phyloP scores from a whole-genome alignment of 2,888 invertebrate species.

The Stenchaetothrips biformis region DNA sequence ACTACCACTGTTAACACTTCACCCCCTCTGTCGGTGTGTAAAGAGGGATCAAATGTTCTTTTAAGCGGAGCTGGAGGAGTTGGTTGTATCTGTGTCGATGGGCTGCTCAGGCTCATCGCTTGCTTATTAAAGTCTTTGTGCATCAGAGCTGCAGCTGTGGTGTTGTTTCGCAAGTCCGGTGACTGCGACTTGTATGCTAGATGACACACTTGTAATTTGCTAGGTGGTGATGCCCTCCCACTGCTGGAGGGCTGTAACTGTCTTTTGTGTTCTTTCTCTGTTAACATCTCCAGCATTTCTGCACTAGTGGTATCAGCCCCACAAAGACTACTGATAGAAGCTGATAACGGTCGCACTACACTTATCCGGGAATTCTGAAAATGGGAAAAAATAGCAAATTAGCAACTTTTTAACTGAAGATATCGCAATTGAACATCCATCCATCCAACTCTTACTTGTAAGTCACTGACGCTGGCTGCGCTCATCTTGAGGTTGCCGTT shows the following conservation, averaged over 20 bases:
- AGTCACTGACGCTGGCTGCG: slow-evolving; percentile 47
- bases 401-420: background rate
- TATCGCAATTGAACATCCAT: background rate
- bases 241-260: slow-evolving; percentile 47
- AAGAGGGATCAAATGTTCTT: slow-evolving; percentile 29
- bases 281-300: slow-evolving; percentile 60
- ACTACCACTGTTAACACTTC: slow-evolving; percentile 1
- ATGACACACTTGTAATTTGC: slow-evolving; percentile 50
- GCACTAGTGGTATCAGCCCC: slow-evolving; percentile 47
- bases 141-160: slow-evolving; percentile 55
- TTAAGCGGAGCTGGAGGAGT: slow-evolving; percentile 5
- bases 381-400: background rate
- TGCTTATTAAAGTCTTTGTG: slow-evolving; percentile 74
- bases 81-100: background rate
- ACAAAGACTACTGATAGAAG: slow-evolving; percentile 39
- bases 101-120: slow-evolving; percentile 55
- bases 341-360: slow-evolving; percentile 49
- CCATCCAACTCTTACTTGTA: slow-evolving; percentile 39
- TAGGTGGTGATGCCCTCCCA: slow-evolving; percentile 40
- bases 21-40: slow-evolving; percentile 29
- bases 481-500: slow-evolving; percentile 36
- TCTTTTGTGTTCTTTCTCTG: slow-evolving; percentile 48
- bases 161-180: slow-evolving; percentile 78
- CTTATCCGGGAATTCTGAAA: slow-evolving; percentile 41
- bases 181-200: slow-evolving; percentile 79